Conservation (phyloP, 2,797 vertebrate species). For the Acropternis orthonyx region DNA sequence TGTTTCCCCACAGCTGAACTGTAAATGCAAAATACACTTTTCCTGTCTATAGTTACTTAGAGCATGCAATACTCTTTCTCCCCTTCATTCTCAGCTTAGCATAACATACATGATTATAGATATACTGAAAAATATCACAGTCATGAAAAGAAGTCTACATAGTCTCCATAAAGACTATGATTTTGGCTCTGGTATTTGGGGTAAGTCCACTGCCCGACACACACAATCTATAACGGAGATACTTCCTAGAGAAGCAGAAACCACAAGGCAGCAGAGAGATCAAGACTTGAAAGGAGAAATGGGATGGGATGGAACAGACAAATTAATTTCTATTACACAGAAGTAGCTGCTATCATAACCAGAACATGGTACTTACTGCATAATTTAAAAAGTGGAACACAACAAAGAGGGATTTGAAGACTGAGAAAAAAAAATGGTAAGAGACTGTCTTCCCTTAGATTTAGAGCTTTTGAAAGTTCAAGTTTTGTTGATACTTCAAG, state of each 20-base stretch:
- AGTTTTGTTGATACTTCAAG: background rate
- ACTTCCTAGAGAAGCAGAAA: background rate
- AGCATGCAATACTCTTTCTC: background rate
- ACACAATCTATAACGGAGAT: background rate
- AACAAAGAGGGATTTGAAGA: background rate
- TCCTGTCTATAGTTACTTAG: conserved; percentile 19
- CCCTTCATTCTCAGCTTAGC: background rate
- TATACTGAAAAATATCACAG: background rate
- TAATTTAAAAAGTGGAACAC: background rate
- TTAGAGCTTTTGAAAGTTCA: background rate
- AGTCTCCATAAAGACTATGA: background rate
- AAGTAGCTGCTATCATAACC: background rate
- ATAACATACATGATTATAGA: background rate
- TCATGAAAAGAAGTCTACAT: background rate
- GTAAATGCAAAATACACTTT: conserved; percentile 60
- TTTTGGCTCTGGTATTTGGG: background rate
- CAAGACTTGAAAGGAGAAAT: background rate
- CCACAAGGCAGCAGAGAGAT: background rate
- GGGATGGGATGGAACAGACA: background rate
- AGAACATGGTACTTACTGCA: background rate
- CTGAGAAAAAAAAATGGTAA: background rate
- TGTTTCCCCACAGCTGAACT: conserved; percentile 32
- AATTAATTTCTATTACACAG: background rate
- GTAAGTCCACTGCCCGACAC: background rate
- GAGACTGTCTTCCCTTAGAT: background rate